Base-by-base conservation (phyloP, 1,140 invertebrate genomes). In the Drosophila aff. region DNA sequence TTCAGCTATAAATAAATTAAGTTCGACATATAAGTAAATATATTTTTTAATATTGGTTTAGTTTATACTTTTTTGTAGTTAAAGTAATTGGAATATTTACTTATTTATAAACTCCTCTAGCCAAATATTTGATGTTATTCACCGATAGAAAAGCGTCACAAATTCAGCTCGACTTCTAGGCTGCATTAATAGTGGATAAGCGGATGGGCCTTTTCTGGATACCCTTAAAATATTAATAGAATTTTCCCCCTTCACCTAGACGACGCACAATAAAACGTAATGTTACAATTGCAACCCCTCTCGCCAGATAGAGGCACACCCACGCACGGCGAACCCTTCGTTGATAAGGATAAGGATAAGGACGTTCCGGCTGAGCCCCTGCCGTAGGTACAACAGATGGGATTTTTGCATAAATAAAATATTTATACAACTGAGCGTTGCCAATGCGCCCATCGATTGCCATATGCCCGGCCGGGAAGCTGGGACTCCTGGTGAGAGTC, bases 341-440 rank as follows among this genome's bases (percentile, higher is more conserved):
- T 23, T 73, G 46, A 71, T 71, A 73, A 71, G 53, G 50, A 53
- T 53, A 53, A 53, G 50, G 52, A 38, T 55, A 55, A 40, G 53
- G 15, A 16, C 33, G 5, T 4, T 47, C 47, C 40, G 36, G 23
- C 18, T 38, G 60, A 62, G 16, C 10, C 44, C 31, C 33, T 31
- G 18, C 10, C 9, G n/a, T 41, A 58, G 52, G 66, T 73, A 60
- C 69, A 73, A 72, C 69, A 73, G 69, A 73, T 73, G 69, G 69
- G 55, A 43, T 23, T 73, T 73, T 73, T 73, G 69, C 68, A 73
- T 60, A 73, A 73, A 73, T 73, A 73, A 73, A 73, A 73, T 73
- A 73, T 73, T 73, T 73, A 73, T 73, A 61, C 67, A 73, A 73
- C 53, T 52, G 31, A 73, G 67, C 68, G 69, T 73, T 73, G 49